Conservation (phyloP, 2,888 invertebrate species). For the Drosophila subquinaria region DNA sequence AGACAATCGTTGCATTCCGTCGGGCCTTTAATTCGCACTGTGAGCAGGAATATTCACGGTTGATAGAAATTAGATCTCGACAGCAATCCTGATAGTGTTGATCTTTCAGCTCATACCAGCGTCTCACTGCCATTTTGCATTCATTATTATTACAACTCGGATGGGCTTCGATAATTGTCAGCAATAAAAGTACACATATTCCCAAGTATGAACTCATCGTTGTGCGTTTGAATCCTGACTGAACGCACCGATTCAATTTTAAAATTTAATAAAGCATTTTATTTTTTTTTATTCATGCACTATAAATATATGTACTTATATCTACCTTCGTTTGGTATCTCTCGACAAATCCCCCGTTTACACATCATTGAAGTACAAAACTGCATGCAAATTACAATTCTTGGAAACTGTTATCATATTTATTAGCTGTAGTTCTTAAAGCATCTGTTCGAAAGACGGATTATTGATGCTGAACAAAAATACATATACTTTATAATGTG, state of each 20-base stretch:
- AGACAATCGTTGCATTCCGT: background rate
- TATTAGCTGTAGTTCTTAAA: too few relatives aligned
- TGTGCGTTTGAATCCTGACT: background rate
- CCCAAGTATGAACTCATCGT: background rate
- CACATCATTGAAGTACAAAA: too few relatives aligned
- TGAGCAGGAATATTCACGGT: background rate
- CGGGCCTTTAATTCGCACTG: background rate
- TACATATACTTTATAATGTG: too few relatives aligned
- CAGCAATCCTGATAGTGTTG: constrained; percentile 5
- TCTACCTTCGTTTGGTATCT: too few relatives aligned
- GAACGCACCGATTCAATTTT: background rate
- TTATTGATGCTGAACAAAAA: too few relatives aligned
- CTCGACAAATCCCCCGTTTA: too few relatives aligned
- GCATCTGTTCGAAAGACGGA: too few relatives aligned
- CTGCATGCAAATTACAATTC: too few relatives aligned
- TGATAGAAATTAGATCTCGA: background rate
- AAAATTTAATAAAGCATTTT: too few relatives aligned
- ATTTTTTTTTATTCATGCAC: too few relatives aligned
- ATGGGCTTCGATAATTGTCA: background rate
- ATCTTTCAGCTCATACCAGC: background rate
- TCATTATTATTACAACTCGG: background rate
- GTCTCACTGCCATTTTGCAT: background rate
- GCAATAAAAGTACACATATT: background rate
- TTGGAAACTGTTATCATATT: too few relatives aligned
- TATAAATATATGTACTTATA: too few relatives aligned